These are phyloP conservation scores for Pomatostomus ruficeps DNA, from an alignment of 2,113 vertebrate species.

Conservation along the genomic window DNA sequence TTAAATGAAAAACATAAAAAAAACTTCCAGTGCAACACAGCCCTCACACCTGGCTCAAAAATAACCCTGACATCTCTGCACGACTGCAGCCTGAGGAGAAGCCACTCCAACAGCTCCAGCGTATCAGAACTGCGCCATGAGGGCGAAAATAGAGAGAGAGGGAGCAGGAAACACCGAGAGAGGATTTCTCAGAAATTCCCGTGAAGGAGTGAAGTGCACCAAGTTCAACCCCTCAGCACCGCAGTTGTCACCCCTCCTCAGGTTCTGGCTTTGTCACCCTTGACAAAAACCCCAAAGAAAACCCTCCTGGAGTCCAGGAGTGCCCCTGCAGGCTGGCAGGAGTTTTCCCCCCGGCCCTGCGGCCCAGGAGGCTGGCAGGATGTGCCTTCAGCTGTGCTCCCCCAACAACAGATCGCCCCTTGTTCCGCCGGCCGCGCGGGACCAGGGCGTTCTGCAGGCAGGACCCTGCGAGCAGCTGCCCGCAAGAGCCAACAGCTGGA, in stretches of 20 bases:
- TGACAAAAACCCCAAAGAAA: not conserved
- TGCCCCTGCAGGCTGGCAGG: not conserved
- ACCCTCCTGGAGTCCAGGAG: not conserved
- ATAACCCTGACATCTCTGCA: not conserved
- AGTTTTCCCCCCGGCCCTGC: not conserved
- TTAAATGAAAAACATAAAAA: not conserved
- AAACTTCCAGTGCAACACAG: not conserved
- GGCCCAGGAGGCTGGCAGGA: conserved; percentile 17
- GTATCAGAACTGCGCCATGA: not conserved
- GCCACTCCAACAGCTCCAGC: not conserved
- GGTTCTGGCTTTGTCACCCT: not conserved
- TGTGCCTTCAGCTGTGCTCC: conserved; percentile 34
- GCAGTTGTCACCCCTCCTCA: not conserved
- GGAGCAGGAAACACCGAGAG: not conserved
- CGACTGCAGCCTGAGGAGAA: not conserved
- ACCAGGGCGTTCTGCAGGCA: not conserved
- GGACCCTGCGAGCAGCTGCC: not conserved
- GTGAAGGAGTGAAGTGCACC: not conserved
- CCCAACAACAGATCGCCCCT: conserved; percentile 3
- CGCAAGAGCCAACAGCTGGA: conserved; percentile 43
- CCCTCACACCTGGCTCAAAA: not conserved
- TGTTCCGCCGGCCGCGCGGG: not conserved
- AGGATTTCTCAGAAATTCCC: not conserved
- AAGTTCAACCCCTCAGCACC: not conserved
- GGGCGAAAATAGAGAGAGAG: not conserved